Conservation (phyloP, 2,113 vertebrate genomes). For the Urocynchramus pylzowi region DNA sequence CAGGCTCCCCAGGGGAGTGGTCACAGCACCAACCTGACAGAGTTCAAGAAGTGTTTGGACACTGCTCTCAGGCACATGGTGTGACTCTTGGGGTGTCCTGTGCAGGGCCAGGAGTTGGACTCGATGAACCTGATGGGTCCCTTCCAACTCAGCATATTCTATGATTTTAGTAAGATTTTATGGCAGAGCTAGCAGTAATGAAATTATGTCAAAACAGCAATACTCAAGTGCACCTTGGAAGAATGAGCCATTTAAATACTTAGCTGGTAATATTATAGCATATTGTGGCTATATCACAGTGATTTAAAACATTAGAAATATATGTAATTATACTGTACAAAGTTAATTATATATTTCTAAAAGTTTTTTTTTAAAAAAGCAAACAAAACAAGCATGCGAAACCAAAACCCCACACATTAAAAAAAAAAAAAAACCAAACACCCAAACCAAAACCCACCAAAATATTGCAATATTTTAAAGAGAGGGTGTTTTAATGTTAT, state of each 20-base stretch:
- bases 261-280: background rate
- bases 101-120: fast-evolving
- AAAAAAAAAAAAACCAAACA: background rate
- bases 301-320: background rate
- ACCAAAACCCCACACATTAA: fast-evolving
- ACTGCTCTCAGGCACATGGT: background rate
- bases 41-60: background rate
- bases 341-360: background rate
- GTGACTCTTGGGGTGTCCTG: background rate
- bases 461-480: background rate
- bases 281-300: background rate
- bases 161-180: background rate
- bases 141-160: background rate
- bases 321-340: background rate
- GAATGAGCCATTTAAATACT: background rate
- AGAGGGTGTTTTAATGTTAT: fast-evolving
- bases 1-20: background rate
- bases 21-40: background rate
- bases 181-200: background rate
- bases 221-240: background rate
- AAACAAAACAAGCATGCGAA: background rate
- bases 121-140: background rate
- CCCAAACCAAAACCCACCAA: background rate
- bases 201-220: background rate
- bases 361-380: background rate